Percentiles rank a stretch among this genome's conserved stretches.
Evolutionary conservation across 1,140 invertebrate species (phyloP).

Genomic region (Bombus cullumanus): DNA sequence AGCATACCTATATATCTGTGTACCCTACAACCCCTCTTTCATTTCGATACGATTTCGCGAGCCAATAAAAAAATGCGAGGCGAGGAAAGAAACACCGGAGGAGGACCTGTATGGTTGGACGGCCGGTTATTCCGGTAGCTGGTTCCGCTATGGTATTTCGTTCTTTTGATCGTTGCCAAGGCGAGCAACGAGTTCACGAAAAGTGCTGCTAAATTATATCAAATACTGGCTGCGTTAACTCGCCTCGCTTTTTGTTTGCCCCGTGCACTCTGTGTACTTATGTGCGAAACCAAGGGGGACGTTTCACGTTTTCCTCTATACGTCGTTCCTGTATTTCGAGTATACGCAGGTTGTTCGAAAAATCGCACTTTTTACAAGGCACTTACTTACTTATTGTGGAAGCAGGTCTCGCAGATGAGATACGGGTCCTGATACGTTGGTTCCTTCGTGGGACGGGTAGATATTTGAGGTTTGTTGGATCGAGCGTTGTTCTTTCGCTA

Average conservation of each 20-base stretch:
- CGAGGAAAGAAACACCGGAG: constrained; percentile 4
- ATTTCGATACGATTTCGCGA: constrained; percentile 1
- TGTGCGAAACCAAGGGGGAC: constrained; percentile 51
- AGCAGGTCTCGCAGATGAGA: constrained; percentile 54
- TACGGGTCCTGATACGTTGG: not conserved
- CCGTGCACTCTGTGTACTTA: constrained; percentile 20
- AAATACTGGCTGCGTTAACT: constrained; percentile 62
- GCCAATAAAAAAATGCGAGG: not conserved
- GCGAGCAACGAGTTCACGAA: constrained; percentile 34
- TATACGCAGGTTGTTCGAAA: constrained; percentile 66
- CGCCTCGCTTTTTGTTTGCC: constrained; percentile 48
- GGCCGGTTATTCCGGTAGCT: constrained; percentile 73
- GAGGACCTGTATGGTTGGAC: constrained; percentile 65
- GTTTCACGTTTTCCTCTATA: constrained; percentile 9
- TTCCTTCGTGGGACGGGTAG: not conserved
- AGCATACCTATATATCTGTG: constrained; percentile 48
- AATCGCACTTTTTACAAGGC: constrained; percentile 57
- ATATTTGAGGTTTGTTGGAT: not conserved
- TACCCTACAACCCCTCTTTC: constrained; percentile 40
- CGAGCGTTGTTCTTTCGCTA: not conserved
- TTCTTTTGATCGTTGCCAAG: constrained; percentile 34
- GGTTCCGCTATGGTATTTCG: constrained; percentile 62
- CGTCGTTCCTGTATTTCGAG: constrained; percentile 45
- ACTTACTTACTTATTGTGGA: constrained; percentile 24
- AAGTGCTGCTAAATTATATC: constrained; percentile 72